Conservation (phyloP, 2,797 vertebrate genomes). For the Petrocephalus schoutedeni region DNA sequence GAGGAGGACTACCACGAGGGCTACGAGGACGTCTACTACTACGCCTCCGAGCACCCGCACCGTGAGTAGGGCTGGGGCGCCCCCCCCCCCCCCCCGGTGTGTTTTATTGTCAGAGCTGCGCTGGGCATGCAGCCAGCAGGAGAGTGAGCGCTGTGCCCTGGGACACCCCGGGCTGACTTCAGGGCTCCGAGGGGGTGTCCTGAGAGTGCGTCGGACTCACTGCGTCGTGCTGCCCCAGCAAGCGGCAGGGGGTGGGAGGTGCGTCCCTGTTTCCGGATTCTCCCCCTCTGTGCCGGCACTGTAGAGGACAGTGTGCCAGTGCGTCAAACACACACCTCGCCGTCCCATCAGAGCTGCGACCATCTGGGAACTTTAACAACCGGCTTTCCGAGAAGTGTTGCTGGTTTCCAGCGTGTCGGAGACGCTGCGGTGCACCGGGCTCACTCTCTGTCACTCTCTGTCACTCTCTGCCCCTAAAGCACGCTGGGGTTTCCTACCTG, state of each 20-base stretch:
- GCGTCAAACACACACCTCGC: background rate
- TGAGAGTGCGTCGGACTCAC: background rate
- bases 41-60: constrained; percentile 84
- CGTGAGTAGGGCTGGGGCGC: constrained; percentile 65
- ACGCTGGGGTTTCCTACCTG: background rate
- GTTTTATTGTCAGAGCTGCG: background rate
- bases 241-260: background rate
- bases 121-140: background rate
- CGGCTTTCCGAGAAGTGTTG: background rate
- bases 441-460: background rate
- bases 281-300: background rate
- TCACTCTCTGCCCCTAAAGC: background rate
- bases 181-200: background rate
- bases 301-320: background rate
- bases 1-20: constrained; percentile 98
- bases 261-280: background rate
- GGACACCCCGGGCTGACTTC: background rate
- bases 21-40: constrained; percentile 97
- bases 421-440: too few relatives aligned
- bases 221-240: background rate
- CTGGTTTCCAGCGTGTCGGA: background rate
- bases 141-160: background rate
- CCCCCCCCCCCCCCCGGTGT: background rate
- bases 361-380: background rate
- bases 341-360: background rate